phyloP scores from a whole-genome alignment of 2,797 vertebrate genomes.

The Coendou prehensilis region DNA sequence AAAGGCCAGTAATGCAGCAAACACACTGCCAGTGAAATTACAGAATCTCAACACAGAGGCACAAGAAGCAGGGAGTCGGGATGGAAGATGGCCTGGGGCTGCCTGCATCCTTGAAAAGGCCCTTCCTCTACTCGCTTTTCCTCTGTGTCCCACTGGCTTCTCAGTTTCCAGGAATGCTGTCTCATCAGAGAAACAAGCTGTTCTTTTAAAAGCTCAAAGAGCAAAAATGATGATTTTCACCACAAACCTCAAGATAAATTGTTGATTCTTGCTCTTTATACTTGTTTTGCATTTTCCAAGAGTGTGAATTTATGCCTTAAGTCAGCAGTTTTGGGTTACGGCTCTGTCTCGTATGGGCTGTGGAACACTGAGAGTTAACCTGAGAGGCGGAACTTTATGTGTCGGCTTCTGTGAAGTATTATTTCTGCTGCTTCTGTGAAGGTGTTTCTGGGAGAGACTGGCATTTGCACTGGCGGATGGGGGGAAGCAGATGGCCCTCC shows the following conservation, averaged over 20 bases:
- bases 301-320: neutral
- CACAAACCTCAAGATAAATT: neutral
- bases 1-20: conserved; percentile 25
- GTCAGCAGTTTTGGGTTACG: neutral
- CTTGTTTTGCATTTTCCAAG: neutral
- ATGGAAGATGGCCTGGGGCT: rapidly evolving
- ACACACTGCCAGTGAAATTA: neutral
- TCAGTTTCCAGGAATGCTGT: neutral
- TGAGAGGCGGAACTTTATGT: neutral
- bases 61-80: neutral
- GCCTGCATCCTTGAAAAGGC: rapidly evolving
- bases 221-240: neutral
- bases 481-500: neutral
- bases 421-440: neutral
- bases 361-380: neutral
- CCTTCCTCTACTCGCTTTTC: neutral
- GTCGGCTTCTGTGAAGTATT: neutral
- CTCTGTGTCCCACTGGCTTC: neutral
- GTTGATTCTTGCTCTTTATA: neutral
- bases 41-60: neutral
- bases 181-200: neutral
- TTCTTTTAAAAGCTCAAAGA: neutral
- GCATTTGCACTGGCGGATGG: neutral
- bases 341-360: neutral
- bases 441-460: neutral